Evolutionary conservation across 2,888 invertebrate genomes (phyloP), one percentile per base, ranked within the genome.

Genomic region (Baccha elongata): DNA sequence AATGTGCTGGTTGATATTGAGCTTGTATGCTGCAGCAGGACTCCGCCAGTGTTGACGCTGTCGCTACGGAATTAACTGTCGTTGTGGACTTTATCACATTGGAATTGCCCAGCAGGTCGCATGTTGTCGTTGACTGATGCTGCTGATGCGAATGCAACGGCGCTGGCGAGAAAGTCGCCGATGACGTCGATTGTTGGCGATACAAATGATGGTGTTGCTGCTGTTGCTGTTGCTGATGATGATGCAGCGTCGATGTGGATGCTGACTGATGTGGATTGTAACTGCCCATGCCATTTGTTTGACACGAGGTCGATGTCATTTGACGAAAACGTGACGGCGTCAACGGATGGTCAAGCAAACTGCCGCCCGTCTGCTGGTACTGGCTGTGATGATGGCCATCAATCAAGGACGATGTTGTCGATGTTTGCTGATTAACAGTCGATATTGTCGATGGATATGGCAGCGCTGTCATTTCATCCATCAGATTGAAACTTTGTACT

Each of bases 31-130:
- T 90, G 87, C 90, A 89, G 80, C 90, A 89, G 69, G 90, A 90
- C 44, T 89, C 88, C 67, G 88, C 89, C 71, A 90, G 80, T 46
- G 90, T 90, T 1, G 89, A 90, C 55, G 90, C 89, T 48, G 90
- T 90, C 64, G 90, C 89, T 80, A 87, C 86, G 80, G 88, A 88
- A 86, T 89, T 89, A 80, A 89, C 89, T 85, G 89, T 88, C 75
- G 89, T 88, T 68, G 91, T 89, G 81, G 91, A 89, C 86, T 90
- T 90, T 87, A 91, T 90, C 89, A 90, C 90, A 89, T 89, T 90
- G 81, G 86, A 86, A 81, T 86, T 85, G 86, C 89, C 88, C 86
- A 90, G 87, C 87, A 90, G 87, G 86, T 90, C 90, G 86, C 88
- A 87, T 79, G 90, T 90, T 75, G 89, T 90, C 48, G 90, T 90